Base-by-base conservation (phyloP, 2,113 vertebrate species). In the Oreochromis tanganicae region DNA sequence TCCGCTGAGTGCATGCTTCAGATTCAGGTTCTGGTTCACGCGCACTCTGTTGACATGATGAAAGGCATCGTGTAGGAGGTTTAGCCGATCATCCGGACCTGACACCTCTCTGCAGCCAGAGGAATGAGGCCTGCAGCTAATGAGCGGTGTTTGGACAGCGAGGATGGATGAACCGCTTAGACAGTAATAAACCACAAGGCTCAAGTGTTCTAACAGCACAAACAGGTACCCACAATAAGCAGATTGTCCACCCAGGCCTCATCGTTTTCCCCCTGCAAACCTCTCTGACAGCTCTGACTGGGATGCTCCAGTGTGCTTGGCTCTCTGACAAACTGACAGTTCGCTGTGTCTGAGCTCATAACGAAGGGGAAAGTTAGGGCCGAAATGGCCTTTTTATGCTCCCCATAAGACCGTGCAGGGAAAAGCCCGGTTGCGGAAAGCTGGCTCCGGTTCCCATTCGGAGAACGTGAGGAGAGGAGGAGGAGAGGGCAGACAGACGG, bases 91-190 rank as follows among this genome's bases (percentile, higher is more conserved):
- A 88, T 66, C 86, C 79, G 9, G 85, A 61, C 88, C 71, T 85
- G 82, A 83, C 88, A 91, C 90, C 85, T 83, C 84, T 82, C 84
- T 86, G 19, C 56, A 75, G 81, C 88, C 84, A 59, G 88, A 93
- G 87, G 91, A 91, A 93, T 88, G 92, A 93, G 90, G 85, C 93
- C 93, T 91, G 93, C 86, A 57, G 86, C 85, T 94, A 88, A 92
- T 80, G 93, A 93, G 91, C 19, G 41, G 36, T 46, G 79, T 90
- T 85, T 90, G 88, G 90, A 92, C 88, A 85, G 89, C 48, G 1
- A 83, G 68, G 87, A 94, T 43, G 85, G 36, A 93, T 91, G 88
- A 59, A 83, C 21, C 16, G 46, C 84, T 93, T 50, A 83, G 81
- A 83, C 61, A 82, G 86, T 81, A 85, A 90, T 88, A 86, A 90